Percentiles rank a stretch among this genome's conserved stretches.
Conservation (phyloP, 37 sponge, comb jelly and placozoan genomes). For the Axinella damicornis region DNA sequence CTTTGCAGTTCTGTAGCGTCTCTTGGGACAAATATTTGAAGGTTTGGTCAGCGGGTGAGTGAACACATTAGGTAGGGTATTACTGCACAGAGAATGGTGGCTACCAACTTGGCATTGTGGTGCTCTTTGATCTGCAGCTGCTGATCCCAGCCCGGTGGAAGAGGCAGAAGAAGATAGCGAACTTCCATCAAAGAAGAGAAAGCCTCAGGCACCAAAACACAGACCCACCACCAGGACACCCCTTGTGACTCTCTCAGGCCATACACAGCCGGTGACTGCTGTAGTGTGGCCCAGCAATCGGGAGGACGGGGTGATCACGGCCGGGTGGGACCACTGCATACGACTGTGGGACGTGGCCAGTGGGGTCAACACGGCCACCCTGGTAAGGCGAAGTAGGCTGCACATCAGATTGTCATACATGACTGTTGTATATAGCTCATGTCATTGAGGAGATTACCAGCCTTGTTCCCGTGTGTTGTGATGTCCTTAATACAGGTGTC, state of each 20-base stretch:
- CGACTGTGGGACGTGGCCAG: slow-evolving; percentile 79
- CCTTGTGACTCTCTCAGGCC: slow-evolving; percentile 78
- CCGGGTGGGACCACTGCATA: slow-evolving; percentile 90
- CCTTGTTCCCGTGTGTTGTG: too few species aligned
- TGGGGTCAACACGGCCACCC: slow-evolving; percentile 67
- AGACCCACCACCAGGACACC: slow-evolving; percentile 54
- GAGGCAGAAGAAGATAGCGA: slow-evolving; percentile 23
- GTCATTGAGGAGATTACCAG: too few species aligned
- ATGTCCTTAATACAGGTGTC: too few species aligned
- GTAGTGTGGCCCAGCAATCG: slow-evolving; percentile 66
- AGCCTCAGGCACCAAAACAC: background rate
- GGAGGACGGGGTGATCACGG: slow-evolving; percentile 58
- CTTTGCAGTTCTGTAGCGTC: slow-evolving; percentile 68
- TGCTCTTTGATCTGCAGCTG: slow-evolving; percentile 7
- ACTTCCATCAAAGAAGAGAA: slow-evolving; percentile 4
- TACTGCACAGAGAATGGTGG: too few species aligned
- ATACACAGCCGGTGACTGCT: slow-evolving; percentile 69
- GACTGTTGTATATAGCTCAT: too few species aligned
- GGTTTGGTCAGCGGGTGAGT: slow-evolving; percentile 70
- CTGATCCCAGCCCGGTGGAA: slow-evolving; percentile 15
- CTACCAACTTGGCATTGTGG: background rate
- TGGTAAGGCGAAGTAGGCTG: slow-evolving; percentile 35
- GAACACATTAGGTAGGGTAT: too few species aligned
- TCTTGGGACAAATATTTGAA: slow-evolving; percentile 83
- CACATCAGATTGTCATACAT: too few species aligned